Evolutionary conservation across 2,888 invertebrate species (phyloP).

Genomic region (Tortrix viridana): DNA sequence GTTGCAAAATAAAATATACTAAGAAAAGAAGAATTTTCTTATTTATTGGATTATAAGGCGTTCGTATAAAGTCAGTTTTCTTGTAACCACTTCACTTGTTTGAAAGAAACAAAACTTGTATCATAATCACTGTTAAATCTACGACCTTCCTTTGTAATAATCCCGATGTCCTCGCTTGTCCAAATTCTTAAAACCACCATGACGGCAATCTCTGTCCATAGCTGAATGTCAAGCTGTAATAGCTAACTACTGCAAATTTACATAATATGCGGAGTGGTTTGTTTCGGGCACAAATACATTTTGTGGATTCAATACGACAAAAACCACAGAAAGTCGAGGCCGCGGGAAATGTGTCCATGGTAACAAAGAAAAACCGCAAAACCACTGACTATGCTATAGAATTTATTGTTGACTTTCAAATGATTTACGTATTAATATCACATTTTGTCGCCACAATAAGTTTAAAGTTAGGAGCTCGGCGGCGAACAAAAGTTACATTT

Average conservation of each 20-base stretch:
- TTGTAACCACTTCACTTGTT: no score
- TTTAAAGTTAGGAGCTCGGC: slow-evolving; percentile 1
- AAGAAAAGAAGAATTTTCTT: background rate
- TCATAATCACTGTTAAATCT: background rate
- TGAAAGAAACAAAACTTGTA: no score
- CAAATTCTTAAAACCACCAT: background rate
- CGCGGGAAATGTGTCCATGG: slow-evolving; percentile 17
- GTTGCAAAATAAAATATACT: slow-evolving; percentile 11
- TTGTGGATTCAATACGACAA: slow-evolving; percentile 12
- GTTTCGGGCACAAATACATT: slow-evolving; percentile 13
- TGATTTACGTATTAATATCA: slow-evolving; percentile 11
- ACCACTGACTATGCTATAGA: slow-evolving; percentile 14
- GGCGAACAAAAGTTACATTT: background rate
- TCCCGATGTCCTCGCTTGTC: slow-evolving; percentile 17
- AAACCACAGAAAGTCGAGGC: slow-evolving; percentile 32
- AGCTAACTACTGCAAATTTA: slow-evolving; percentile 2
- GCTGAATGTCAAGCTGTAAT: slow-evolving; percentile 2
- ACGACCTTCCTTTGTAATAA: slow-evolving; percentile 3
- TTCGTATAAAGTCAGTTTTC: background rate
- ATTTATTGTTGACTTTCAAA: slow-evolving; percentile 27
- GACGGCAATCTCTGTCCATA: background rate
- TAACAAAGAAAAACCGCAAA: slow-evolving; percentile 27
- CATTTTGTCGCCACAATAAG: background rate
- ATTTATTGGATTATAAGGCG: background rate
- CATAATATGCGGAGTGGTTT: slow-evolving; percentile 25